Evolutionary conservation across 2,888 invertebrate species (phyloP).

Genomic region (Lycophotia porphyrea): DNA sequence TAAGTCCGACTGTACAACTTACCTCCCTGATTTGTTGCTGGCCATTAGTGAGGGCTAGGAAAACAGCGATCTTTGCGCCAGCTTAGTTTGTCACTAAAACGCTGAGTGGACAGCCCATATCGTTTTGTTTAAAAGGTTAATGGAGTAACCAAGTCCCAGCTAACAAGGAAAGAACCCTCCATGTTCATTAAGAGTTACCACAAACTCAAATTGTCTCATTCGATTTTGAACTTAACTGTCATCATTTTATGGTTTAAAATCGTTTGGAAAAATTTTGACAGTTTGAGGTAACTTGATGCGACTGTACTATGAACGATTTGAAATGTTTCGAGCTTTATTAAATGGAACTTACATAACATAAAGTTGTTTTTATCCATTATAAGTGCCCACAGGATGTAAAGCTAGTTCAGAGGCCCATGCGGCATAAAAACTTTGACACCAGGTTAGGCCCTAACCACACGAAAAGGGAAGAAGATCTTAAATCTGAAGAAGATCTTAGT

Average conservation of each 20-base stretch:
- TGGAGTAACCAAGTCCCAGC: neutral
- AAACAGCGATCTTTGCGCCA: constrained; percentile 52
- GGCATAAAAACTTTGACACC: too few relatives aligned
- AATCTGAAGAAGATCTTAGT: too few relatives aligned
- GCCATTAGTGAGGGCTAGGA: constrained; percentile 79
- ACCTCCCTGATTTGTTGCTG: constrained; percentile 73
- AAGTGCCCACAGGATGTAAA: too few relatives aligned
- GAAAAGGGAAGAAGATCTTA: too few relatives aligned
- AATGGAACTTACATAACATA: neutral
- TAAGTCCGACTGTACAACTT: constrained; percentile 73
- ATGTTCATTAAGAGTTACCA: too few relatives aligned
- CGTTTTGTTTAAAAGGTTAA: neutral
- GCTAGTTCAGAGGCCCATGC: too few relatives aligned
- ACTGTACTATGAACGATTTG: neutral
- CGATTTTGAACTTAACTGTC: too few relatives aligned
- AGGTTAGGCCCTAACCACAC: too few relatives aligned
- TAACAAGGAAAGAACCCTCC: neutral
- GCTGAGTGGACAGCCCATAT: neutral
- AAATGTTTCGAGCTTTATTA: neutral
- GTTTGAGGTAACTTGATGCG: too few relatives aligned
- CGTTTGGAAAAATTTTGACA: too few relatives aligned
- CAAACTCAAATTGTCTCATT: too few relatives aligned
- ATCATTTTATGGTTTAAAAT: too few relatives aligned
- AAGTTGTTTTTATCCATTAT: neutral
- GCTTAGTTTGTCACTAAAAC: neutral